A percentile compares a stretch with the other conserved stretches of the same genome.
Conservation (phyloP, 1,140 invertebrate genomes). For the Sipha flava region DNA sequence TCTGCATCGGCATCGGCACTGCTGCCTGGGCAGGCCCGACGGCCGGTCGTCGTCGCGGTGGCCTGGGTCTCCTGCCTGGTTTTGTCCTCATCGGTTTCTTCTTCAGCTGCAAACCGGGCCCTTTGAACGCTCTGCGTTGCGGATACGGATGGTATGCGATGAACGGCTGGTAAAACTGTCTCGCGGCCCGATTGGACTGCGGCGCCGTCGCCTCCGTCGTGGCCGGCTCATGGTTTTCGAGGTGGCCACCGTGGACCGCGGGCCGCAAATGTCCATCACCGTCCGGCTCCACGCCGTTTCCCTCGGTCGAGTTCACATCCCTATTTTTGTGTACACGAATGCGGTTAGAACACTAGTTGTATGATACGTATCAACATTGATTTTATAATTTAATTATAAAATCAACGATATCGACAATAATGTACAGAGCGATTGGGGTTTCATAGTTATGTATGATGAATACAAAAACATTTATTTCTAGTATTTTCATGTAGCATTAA, state of each 20-base stretch:
- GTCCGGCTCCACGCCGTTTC: neutral
- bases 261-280: neutral
- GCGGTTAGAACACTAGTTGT: no score
- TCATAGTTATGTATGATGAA: no score
- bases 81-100: neutral
- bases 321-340: no score
- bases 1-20: neutral
- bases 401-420: no score
- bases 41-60: neutral
- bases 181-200: neutral
- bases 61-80: neutral
- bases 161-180: neutral
- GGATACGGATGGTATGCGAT: neutral
- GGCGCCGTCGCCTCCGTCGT: neutral
- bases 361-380: no score
- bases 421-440: no score
- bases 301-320: neutral
- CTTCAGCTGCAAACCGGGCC: neutral
- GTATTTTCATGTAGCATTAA: no score
- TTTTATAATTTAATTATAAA: no score
- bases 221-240: neutral
- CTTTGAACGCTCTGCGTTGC: neutral
- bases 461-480: no score
- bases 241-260: no score
- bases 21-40: neutral